Percentiles rank a stretch among this genome's conserved stretches.
Conservation (phyloP, 2,113 vertebrate species). For the Pardalotus punctatus region DNA sequence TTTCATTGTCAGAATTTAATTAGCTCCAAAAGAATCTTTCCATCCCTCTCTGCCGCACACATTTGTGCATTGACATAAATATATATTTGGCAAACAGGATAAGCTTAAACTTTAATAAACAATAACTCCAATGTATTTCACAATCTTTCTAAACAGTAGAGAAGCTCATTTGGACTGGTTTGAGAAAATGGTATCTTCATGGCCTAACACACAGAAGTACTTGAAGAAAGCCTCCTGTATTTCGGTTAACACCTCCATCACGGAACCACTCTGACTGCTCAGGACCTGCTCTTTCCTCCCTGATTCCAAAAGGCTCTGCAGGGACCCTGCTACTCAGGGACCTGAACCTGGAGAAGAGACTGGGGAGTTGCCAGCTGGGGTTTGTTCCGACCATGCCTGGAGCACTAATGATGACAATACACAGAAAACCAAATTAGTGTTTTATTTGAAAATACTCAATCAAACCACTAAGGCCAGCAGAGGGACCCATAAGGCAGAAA, state of each 20-base stretch:
- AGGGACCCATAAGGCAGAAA: conserved; percentile 9
- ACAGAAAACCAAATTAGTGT: not conserved
- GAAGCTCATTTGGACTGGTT: not conserved
- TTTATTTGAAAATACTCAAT: not conserved
- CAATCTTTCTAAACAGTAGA: not conserved
- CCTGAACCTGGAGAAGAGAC: not conserved
- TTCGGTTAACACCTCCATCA: not conserved
- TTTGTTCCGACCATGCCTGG: not conserved
- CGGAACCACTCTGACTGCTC: not conserved
- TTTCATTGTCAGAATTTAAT: conserved; percentile 25
- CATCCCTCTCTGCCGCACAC: not conserved
- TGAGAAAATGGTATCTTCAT: not conserved
- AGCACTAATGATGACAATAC: not conserved
- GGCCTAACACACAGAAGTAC: not conserved
- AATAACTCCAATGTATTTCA: not conserved
- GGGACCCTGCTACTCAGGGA: not conserved
- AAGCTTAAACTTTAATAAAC: not conserved
- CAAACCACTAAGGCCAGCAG: conserved; percentile 1
- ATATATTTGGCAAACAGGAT: not conserved
- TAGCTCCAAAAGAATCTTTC: conserved; percentile 9
- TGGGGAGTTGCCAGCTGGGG: not conserved
- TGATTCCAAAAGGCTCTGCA: not conserved
- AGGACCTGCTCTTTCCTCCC: not conserved
- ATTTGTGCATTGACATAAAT: not conserved
- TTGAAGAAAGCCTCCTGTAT: not conserved